phyloP scores from a whole-genome alignment of 2,797 vertebrate genomes.

The Labeo calbasu region DNA sequence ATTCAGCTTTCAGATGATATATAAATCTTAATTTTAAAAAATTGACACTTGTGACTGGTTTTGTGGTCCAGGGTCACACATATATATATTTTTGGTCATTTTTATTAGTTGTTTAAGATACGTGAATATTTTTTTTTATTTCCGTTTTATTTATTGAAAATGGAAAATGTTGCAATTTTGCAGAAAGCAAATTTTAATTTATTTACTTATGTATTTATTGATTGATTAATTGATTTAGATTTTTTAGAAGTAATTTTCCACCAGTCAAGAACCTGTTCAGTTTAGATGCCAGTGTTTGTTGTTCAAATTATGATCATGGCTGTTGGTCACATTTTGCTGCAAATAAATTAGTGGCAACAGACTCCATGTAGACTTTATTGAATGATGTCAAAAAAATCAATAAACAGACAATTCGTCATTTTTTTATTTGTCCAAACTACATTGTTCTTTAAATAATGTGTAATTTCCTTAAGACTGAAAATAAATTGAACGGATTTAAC shows the following conservation, averaged over 20 bases:
- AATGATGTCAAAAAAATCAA: constrained; percentile 60
- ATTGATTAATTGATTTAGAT: too few species aligned
- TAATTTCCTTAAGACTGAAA: constrained; percentile 81
- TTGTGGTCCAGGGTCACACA: too few species aligned
- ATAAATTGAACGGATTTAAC: constrained; percentile 86
- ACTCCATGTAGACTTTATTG: constrained; percentile 12
- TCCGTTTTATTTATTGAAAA: neutral
- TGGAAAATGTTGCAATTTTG: neutral
- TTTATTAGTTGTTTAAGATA: too few species aligned
- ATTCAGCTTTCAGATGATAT: too few species aligned
- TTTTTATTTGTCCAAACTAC: constrained; percentile 59
- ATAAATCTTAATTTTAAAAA: too few species aligned
- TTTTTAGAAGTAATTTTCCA: too few species aligned
- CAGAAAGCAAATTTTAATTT: neutral
- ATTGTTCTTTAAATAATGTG: constrained; percentile 78
- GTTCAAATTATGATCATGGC: neutral
- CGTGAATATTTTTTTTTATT: neutral
- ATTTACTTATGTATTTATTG: too few species aligned
- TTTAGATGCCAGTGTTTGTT: neutral
- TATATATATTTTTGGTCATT: too few species aligned
- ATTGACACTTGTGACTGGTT: too few species aligned
- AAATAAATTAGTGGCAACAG: constrained; percentile 17
- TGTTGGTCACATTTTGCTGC: neutral
- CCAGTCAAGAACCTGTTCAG: neutral
- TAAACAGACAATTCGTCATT: constrained; percentile 68